A percentile compares a stretch with the other conserved stretches of the same genome.
phyloP scores from a whole-genome alignment of 2,797 vertebrate species.

The Mycteria americana region DNA sequence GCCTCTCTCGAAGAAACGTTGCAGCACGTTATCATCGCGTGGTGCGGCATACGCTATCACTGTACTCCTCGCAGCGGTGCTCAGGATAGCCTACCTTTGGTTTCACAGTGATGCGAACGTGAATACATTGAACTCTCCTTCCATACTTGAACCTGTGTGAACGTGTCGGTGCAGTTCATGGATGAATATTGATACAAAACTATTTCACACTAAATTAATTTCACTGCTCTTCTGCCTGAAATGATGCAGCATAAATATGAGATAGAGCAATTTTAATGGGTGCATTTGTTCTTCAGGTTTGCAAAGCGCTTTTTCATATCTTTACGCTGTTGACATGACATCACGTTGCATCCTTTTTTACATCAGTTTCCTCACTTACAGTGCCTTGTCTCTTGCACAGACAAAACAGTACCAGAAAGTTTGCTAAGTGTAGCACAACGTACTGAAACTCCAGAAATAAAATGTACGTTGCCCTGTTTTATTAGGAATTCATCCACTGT shows the following conservation, averaged over 20 bases:
- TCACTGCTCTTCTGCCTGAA: neutral
- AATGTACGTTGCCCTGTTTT: neutral
- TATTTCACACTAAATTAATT: neutral
- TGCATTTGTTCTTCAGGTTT: neutral
- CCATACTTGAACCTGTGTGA: neutral
- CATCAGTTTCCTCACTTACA: neutral
- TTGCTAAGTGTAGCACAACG: neutral
- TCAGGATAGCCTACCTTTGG: neutral
- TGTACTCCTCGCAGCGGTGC: accelerated
- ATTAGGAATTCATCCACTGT: neutral
- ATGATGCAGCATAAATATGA: neutral
- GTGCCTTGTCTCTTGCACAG: neutral
- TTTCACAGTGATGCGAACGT: neutral
- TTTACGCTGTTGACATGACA: neutral
- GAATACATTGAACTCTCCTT: neutral
- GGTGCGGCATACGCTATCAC: no score
- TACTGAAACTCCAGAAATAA: neutral
- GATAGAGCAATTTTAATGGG: neutral
- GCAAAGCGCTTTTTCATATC: neutral
- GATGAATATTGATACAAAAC: neutral
- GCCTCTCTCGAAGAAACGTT: neutral
- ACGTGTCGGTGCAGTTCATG: accelerated
- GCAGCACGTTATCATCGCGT: neutral
- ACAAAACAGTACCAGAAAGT: neutral
- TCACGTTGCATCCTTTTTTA: neutral